Evolutionary conservation across 2,797 vertebrate species (phyloP).

Genomic region (Phalloptychus januarius): DNA sequence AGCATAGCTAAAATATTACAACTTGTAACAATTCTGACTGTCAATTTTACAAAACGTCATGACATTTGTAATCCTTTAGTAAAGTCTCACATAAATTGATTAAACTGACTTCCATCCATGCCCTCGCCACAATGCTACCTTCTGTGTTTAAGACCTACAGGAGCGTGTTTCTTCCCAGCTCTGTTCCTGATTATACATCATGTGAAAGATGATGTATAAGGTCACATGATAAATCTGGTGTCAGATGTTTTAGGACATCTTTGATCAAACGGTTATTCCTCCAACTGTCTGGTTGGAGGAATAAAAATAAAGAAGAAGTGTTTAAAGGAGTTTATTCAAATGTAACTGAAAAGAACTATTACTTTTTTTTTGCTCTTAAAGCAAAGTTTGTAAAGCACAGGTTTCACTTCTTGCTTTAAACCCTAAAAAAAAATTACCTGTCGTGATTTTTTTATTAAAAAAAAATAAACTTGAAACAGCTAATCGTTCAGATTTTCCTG

Average conservation of each 20-base stretch:
- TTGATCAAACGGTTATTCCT: slow-evolving; percentile 21
- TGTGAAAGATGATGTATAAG: slow-evolving; percentile 20
- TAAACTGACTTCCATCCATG: background rate
- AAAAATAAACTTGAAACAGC: background rate
- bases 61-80: background rate
- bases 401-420: background rate
- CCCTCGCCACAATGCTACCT: background rate
- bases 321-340: background rate
- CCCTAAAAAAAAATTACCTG: background rate
- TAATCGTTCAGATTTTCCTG: background rate
- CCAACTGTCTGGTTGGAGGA: background rate
- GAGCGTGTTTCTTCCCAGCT: slow-evolving; percentile 25
- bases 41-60: background rate
- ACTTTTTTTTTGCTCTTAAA: background rate
- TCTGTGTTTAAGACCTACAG: background rate
- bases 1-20: background rate
- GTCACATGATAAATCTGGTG: slow-evolving; percentile 42
- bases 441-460: background rate
- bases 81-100: background rate
- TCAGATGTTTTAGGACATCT: slow-evolving; percentile 28
- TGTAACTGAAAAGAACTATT: background rate
- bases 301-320: background rate
- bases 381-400: background rate
- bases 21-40: background rate
- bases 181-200: slow-evolving; percentile 22